phyloP scores from a whole-genome alignment of 2,888 invertebrate species.

The Ganaspis brasiliensis region DNA sequence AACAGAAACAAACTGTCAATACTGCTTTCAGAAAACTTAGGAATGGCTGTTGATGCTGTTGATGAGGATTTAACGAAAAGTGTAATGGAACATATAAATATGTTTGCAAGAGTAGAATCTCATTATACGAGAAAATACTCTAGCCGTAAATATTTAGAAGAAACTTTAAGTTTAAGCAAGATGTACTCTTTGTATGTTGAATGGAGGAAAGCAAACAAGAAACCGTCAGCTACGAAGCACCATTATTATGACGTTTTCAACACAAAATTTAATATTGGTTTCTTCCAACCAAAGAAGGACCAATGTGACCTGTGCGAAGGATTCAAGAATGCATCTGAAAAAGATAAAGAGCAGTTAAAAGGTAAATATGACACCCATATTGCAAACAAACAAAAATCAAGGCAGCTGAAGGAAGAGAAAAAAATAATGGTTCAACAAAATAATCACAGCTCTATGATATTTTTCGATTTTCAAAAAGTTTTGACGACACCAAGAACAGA shows the following conservation, averaged over 20 bases:
- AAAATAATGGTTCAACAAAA: neutral
- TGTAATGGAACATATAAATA: conserved; percentile 43
- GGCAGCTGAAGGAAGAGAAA: conserved; percentile 43
- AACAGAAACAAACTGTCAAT: conserved; percentile 44
- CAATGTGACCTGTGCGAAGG: neutral
- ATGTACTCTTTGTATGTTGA: conserved; percentile 47
- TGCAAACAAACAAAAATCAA: conserved; percentile 20
- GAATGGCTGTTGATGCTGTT: conserved; percentile 22
- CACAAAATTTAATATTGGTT: conserved; percentile 45
- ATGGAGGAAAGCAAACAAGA: conserved; percentile 39
- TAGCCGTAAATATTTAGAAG: neutral
- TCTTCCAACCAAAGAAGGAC: neutral
- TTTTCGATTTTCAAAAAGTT: no score
- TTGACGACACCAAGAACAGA: no score
- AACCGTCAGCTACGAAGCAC: conserved; percentile 27
- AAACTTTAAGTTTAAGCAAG: conserved; percentile 7
- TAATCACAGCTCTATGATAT: no score
- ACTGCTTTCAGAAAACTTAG: conserved; percentile 38
- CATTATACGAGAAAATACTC: neutral
- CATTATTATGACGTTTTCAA: conserved; percentile 37
- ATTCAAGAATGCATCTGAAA: conserved; percentile 47
- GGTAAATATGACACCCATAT: conserved; percentile 35
- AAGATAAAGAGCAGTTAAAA: conserved; percentile 18
- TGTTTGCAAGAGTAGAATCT: neutral
- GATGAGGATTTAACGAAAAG: conserved; percentile 17